Conservation (phyloP, 1,140 invertebrate genomes). For the Solen grandis region DNA sequence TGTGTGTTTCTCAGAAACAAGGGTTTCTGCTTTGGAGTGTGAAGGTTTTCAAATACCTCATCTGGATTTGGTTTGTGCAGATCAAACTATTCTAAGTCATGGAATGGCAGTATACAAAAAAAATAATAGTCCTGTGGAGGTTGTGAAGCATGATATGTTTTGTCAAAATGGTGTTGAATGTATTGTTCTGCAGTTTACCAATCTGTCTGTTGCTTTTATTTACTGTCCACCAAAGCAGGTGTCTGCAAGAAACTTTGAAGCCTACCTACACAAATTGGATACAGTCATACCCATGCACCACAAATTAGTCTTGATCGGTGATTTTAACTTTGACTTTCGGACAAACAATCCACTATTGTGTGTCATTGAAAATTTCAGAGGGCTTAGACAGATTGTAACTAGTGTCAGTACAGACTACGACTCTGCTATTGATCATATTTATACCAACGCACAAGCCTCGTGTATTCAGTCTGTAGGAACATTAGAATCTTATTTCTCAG, state of each 20-base stretch:
- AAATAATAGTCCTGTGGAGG: not conserved
- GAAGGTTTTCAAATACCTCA: not conserved
- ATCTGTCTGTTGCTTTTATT: not conserved
- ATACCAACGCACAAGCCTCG: too few species aligned
- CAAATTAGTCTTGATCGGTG: too few species aligned
- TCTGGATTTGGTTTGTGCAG: too few species aligned
- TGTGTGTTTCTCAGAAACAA: not conserved
- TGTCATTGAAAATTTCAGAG: too few species aligned
- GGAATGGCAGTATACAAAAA: not conserved
- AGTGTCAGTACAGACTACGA: too few species aligned
- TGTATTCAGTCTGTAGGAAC: too few species aligned
- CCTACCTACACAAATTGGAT: conserved; percentile 4
- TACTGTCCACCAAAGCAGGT: conserved; percentile 16
- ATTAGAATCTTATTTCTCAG: too few species aligned
- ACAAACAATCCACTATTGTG: too few species aligned
- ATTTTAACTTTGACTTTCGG: too few species aligned
- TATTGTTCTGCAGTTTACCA: not conserved
- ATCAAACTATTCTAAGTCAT: not conserved
- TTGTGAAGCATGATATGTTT: not conserved
- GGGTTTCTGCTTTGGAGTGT: not conserved
- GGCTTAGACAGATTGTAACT: too few species aligned
- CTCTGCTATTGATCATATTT: too few species aligned
- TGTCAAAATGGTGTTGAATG: not conserved
- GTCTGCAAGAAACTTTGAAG: not conserved
- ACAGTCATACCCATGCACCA: too few species aligned